phyloP scores from a whole-genome alignment of 30 jellyfish, hydroid and myxozoan species.

The Catostylus mosaicus region DNA sequence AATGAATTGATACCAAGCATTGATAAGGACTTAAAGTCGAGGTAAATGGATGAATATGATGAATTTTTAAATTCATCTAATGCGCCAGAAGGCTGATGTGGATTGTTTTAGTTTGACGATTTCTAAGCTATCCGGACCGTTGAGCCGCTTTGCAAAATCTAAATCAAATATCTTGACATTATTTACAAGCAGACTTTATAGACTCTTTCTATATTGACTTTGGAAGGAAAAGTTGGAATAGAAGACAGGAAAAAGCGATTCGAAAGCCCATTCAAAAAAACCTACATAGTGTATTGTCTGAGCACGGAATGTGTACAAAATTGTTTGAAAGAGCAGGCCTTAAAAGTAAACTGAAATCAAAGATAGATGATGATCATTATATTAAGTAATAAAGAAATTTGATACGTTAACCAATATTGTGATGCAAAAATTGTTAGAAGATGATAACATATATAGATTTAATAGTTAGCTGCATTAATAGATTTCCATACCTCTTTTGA shows the following conservation, averaged over 20 bases:
- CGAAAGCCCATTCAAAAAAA: background rate
- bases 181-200: background rate
- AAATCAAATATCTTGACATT: background rate
- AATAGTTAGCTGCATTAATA: too few relatives aligned
- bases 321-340: background rate
- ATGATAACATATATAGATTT: too few relatives aligned
- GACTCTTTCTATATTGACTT: conserved; percentile 2
- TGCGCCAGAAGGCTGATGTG: conserved; percentile 10
- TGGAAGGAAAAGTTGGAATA: background rate
- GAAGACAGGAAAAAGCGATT: background rate
- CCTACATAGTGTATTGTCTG: background rate
- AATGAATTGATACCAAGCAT: too few relatives aligned
- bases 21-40: too few relatives aligned
- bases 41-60: too few relatives aligned
- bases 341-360: background rate
- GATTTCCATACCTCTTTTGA: too few relatives aligned
- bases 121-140: conserved; percentile 5
- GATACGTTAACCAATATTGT: background rate
- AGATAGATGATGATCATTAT: background rate
- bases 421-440: background rate
- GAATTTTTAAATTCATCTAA: too few relatives aligned
- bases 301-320: background rate
- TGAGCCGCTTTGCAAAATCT: background rate
- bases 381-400: background rate
- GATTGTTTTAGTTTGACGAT: background rate